phyloP scores from a whole-genome alignment of 2,797 vertebrate species.

The Onychomys leucogaster region DNA sequence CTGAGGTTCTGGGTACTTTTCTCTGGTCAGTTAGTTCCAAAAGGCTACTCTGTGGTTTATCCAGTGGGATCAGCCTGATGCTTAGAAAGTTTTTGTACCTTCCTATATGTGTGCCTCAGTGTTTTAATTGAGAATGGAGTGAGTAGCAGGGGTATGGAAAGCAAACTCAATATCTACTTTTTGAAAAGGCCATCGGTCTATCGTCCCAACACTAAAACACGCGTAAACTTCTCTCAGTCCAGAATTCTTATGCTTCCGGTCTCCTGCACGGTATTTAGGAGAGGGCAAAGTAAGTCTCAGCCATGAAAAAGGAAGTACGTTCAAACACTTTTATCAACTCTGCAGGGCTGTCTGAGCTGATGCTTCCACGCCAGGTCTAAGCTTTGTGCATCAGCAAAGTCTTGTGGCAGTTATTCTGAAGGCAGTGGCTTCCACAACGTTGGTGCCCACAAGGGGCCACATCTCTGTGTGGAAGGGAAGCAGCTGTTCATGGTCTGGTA shows the following conservation, averaged over 20 bases:
- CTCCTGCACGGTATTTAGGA: slow-evolving; percentile 1
- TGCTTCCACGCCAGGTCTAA: neutral
- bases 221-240: neutral
- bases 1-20: neutral
- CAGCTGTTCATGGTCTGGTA: neutral
- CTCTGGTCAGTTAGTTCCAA: neutral
- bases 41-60: neutral
- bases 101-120: neutral
- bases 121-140: neutral
- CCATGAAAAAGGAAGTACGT: neutral
- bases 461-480: slow-evolving; percentile 36
- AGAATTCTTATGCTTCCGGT: neutral
- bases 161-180: neutral
- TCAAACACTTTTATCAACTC: neutral
- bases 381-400: neutral
- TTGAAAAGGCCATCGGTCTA: neutral
- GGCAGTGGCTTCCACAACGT: slow-evolving; percentile 30
- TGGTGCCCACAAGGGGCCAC: neutral
- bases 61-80: neutral
- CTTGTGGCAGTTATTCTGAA: slow-evolving; percentile 50
- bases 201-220: neutral
- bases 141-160: neutral
- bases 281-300: neutral
- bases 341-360: neutral
- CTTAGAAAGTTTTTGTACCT: neutral